Conservation (phyloP, 1,140 invertebrate genomes). For the Drosophila mauritiana region DNA sequence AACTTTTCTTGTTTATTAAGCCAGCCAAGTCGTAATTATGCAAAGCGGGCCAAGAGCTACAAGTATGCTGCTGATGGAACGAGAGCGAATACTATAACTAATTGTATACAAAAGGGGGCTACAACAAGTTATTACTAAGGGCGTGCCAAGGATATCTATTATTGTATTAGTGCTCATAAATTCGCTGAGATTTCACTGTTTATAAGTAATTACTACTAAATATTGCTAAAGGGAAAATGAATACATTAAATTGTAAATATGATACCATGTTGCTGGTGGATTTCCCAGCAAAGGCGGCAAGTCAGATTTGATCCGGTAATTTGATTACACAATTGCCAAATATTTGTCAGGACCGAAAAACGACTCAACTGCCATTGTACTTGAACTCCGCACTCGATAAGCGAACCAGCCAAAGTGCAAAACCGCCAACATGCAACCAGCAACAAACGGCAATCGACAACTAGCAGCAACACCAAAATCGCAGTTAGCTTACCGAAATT, state of each 20-base stretch:
- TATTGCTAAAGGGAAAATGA: not conserved
- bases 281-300: not conserved
- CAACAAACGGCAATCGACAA: conserved; percentile 10
- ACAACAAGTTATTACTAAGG: not conserved
- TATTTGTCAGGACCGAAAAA: conserved; percentile 25
- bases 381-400: conserved; percentile 61
- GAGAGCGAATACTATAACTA: not conserved
- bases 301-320: conserved; percentile 5
- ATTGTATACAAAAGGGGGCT: not conserved
- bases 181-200: too few relatives aligned
- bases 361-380: conserved; percentile 51
- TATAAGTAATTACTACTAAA: not conserved
- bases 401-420: conserved; percentile 51
- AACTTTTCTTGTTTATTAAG: conserved; percentile 72
- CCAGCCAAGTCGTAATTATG: conserved; percentile 71
- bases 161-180: not conserved
- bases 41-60: conserved; percentile 46
- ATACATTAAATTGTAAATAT: too few relatives aligned
- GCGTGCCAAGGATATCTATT: not conserved
- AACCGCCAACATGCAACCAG: conserved; percentile 29
- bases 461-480: conserved; percentile 17
- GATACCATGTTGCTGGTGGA: too few relatives aligned
- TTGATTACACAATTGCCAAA: conserved; percentile 57
- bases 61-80: conserved; percentile 20
- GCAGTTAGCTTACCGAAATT: conserved; percentile 29